Evolutionary conservation across 2,888 invertebrate species (phyloP), one percentile per base, ranked within the genome.

Genomic region (Lasioglossum calceatum): DNA sequence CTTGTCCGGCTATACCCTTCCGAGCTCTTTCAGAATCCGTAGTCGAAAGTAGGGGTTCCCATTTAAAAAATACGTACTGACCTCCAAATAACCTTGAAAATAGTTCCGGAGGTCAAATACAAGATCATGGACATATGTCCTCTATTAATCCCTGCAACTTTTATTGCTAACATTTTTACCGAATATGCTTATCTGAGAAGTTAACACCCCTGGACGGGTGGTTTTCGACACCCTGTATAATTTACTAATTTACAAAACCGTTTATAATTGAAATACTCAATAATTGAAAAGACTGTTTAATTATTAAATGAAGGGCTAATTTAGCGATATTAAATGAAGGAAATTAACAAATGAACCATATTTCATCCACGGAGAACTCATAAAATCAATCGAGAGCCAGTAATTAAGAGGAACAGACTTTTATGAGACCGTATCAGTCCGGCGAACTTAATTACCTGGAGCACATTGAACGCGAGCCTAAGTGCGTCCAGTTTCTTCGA

Each of bases 391-490:
- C 64, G 36, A 67, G 16, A 32, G 23, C n/a, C 16, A 12, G 36
- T 70, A 50, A 16, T 77, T 77, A 64, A 47, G 36, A 16, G 67
- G 16, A 36, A 36, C 44, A 8, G 14, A 36, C 3, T 47, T 67
- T 14, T 8, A 64, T 32, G 12, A 36, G 36, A 36, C 4, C 36
- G 36, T 36, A 36, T 4, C 36, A 36, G 36, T 36, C 36, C 36
- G 23, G 7, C 10, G 27, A 23, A 12, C n/a, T 67, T 79, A 74
- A 79, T 86, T 88, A 92, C 92, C 95, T 98, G 98, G 64, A 99
- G 96, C 67, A 99, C 98, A 39, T 98, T 98, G 94, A 99, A 98
- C 1, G 98, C 98, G 85, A 99, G 96, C 91, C 98, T 97, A 74
- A 99, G 96, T n/a, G 97, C 97, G 93, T 98, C 98, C 93, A 99